Base-by-base conservation (phyloP, 2,797 vertebrate species). In the Epinephelus coioides region DNA sequence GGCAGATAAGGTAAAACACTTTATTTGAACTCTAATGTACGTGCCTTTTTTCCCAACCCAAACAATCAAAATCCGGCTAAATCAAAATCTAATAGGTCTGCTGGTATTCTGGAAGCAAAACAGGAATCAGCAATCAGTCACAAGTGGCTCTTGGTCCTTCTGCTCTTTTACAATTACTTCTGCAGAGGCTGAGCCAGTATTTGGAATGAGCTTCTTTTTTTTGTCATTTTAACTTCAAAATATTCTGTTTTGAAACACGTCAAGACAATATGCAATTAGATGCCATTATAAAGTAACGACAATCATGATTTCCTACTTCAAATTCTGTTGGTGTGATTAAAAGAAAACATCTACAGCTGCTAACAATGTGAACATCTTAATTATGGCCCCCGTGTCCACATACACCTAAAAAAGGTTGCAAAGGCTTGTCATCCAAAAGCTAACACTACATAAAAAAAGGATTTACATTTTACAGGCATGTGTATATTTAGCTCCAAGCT, bases 401-500 rank as follows among this genome's bases (percentile, higher is more conserved):
- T 53, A 23, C 44, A 68, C 46, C 67, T 49, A 65, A 25, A 79
- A 30, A 49, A 14, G 34, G 15, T 50, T 50, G 11, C n/a, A 14
- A 6, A 67, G 55, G 50, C 64, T 61, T 57, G 74, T 79, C 76
- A 85, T 81, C 59, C 69, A 56, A 77, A 64, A 74, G 43, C 65
- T 54, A 69, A 69, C 5, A 8, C 53, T 51, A n/a, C 25, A 67
- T 66, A 47, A 61, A 50, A 50, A 65, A 70, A 73, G 27, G 38
- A 75, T 60, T 69, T 49, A 67, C 34, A 79, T 78, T 49, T 69
- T 51, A 78, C 76, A 76, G 44, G 68, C 57, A 13, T 27, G 55
- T 86, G 66, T 72, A 75, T 78, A 82, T 87, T 83, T 87, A 86
- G 79, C 61, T 60, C 8, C 1, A 15, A 55, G 78, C 51, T 59